Base-by-base conservation (phyloP, 2,888 invertebrate species). In the Augochlorella aurata region DNA sequence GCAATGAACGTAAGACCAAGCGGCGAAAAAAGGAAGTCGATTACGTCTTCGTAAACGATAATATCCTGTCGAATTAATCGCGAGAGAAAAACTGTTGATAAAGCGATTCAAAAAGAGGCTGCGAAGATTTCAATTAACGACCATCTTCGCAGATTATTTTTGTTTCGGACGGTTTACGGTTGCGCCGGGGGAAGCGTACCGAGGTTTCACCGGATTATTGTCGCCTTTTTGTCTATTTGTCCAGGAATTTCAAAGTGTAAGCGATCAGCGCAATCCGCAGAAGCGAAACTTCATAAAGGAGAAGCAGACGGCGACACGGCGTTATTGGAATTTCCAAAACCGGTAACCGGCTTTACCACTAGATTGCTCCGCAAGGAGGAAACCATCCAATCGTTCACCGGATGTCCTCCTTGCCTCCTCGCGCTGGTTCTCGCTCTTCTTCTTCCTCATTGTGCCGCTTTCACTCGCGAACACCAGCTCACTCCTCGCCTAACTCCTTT, bases 341-440 rank as follows among this genome's bases (percentile, higher is more conserved):
- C 92, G 92, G 92, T 93, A 93, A 93, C 91, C 89, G 89, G 89
- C 91, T 93, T 93, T 93, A 93, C 93, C 93, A 92, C 93, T 91
- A 93, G 93, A 93, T 93, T 93, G 93, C 93, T 91, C 92, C 91
- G 92, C 92, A 89, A 92, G 92, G 92, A 93, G 93, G 93, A 93
- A 93, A 92, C 92, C 91, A 92, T 91, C 92, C 93, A 93, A 93
- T 93, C 93, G 92, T 92, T 92, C 89, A 89, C 93, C 93, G 93
- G 93, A 93, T 91, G 92, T 91, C 92, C 91, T 92, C 90, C 88
- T 88, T 80, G 84, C 85, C 87, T 83, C 82, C 77, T 82, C 84
- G 79, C 72, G 77, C 81, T 73, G 74, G 54, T 76, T 65, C 70
- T 78, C 77, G 76, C 78, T 81, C 77, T 70, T 74, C 72, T 71